A percentile compares a stretch with the other conserved stretches of the same genome.
Evolutionary conservation across 2,113 vertebrate species (phyloP).

Genomic region (Brachypteracias leptosomus): DNA sequence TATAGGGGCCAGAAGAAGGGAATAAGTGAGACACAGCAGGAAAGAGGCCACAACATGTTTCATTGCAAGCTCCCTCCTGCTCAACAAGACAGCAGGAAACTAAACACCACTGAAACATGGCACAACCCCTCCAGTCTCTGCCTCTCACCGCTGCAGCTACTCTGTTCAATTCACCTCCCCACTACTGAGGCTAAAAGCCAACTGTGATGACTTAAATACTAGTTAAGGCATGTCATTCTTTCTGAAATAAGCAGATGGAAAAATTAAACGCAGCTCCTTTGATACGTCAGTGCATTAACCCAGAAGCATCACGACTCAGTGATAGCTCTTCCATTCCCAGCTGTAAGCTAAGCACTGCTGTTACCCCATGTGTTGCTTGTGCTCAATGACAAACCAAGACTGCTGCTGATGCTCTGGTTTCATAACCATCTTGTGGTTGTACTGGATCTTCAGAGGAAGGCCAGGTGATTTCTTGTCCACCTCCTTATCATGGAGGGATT

Average conservation of each 20-base stretch:
- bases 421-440: neutral
- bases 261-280: neutral
- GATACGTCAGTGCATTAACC: neutral
- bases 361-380: fast-evolving
- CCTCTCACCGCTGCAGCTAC: neutral
- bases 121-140: neutral
- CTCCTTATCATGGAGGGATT: neutral
- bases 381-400: neutral
- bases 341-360: neutral
- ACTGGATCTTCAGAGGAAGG: neutral
- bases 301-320: neutral
- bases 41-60: neutral
- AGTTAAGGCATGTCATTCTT: neutral
- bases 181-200: conserved; percentile 14
- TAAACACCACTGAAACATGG: neutral
- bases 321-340: neutral
- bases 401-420: neutral
- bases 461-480: neutral
- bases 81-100: neutral
- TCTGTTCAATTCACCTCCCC: neutral
- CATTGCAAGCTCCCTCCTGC: neutral
- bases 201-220: neutral
- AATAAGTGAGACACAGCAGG: neutral
- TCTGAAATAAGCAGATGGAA: neutral
- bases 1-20: neutral